Evolutionary conservation across 2,113 vertebrate genomes (phyloP).

Genomic region (Sula dactylatra): DNA sequence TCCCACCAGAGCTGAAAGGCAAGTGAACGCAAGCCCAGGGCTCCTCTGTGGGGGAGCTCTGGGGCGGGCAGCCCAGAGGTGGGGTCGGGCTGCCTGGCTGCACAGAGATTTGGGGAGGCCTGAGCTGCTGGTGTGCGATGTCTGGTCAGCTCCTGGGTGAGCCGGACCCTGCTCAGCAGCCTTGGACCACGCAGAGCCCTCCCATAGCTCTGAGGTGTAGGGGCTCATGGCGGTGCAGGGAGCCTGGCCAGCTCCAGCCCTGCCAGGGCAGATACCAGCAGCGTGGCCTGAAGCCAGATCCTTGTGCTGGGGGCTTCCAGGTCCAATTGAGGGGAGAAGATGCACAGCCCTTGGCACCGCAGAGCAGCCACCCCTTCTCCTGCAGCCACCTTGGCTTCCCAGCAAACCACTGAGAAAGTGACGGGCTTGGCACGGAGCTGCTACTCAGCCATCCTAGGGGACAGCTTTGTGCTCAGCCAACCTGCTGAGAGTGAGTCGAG

Average conservation of each 20-base stretch:
- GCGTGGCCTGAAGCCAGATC: background rate
- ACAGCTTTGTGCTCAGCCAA: background rate
- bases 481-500: background rate
- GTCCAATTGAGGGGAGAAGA: background rate
- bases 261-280: background rate
- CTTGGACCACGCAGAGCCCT: background rate
- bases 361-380: background rate
- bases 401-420: background rate
- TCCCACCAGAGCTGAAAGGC: background rate
- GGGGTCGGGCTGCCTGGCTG: background rate
- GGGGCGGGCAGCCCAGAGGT: rapidly evolving
- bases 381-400: background rate
- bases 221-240: rapidly evolving
- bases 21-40: background rate
- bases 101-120: background rate
- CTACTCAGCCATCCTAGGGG: background rate
- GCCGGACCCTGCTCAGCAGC: background rate
- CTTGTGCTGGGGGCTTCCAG: background rate
- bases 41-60: background rate
- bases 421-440: background rate
- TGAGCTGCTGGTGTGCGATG: background rate
- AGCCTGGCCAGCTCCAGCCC: background rate
- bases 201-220: background rate
- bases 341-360: background rate
- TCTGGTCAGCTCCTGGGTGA: background rate